phyloP scores from a whole-genome alignment of 1,140 invertebrate species.

The Calosoma granatense region DNA sequence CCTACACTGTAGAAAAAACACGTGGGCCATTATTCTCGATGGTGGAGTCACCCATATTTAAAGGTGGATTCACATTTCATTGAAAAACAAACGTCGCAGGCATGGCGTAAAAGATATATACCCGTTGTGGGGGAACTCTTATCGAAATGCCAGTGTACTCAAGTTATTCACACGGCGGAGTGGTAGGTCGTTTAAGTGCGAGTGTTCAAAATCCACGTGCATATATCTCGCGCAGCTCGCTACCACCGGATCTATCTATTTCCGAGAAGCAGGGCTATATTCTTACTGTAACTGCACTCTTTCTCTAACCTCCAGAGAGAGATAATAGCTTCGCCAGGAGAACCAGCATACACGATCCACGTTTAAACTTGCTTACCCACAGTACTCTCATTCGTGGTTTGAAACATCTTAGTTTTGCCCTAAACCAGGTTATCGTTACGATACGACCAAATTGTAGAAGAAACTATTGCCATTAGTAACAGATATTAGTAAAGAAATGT shows the following conservation, averaged over 20 bases:
- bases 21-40: no score
- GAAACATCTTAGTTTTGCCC: no score
- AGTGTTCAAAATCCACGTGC: neutral
- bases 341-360: no score
- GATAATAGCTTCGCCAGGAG: no score
- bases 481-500: no score
- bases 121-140: neutral
- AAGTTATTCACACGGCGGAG: neutral
- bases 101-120: neutral
- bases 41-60: no score
- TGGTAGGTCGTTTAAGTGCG: neutral
- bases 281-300: neutral
- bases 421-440: no score
- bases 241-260: neutral
- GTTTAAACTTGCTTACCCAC: no score
- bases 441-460: no score
- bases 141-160: neutral
- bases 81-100: neutral
- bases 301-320: neutral
- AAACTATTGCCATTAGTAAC: no score
- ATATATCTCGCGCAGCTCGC: neutral
- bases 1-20: no score
- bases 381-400: no score
- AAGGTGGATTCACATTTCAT: neutral
- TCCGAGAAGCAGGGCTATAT: neutral